These are phyloP conservation scores for Rhagonycha lutea DNA, from an alignment of 2,888 invertebrate species.

Conservation along the genomic window DNA sequence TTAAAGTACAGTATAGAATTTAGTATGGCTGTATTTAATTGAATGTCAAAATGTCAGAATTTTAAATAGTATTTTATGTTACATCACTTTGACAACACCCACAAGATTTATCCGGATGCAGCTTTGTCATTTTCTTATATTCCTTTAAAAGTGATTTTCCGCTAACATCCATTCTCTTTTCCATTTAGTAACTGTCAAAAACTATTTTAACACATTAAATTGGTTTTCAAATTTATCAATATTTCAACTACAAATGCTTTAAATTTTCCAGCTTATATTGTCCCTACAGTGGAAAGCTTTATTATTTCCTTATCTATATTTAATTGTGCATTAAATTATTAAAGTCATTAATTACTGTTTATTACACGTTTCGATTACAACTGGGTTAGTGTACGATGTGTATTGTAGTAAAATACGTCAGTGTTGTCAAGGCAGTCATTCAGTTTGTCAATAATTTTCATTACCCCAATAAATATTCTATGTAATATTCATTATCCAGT, in stretches of 20 bases:
- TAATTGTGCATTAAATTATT: not conserved
- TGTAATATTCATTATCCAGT: not conserved
- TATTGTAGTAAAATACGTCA: not conserved
- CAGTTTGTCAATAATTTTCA: not conserved
- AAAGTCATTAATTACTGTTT: not conserved
- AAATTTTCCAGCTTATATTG: too few species aligned
- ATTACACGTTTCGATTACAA: not conserved
- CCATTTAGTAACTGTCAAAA: not conserved
- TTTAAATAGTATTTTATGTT: not conserved
- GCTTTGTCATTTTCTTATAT: not conserved
- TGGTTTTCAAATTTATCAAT: not conserved
- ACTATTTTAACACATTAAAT: not conserved
- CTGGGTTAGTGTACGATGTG: not conserved
- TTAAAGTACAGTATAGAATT: not conserved
- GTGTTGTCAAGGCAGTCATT: not conserved
- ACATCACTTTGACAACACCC: not conserved
- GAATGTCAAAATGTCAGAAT: not conserved
- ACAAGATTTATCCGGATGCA: not conserved
- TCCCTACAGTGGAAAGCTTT: not conserved
- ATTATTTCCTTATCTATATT: not conserved
- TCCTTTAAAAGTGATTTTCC: not conserved
- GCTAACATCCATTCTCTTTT: not conserved
- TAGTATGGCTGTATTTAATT: not conserved
- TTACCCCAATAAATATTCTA: not conserved
- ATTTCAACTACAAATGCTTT: not conserved